phyloP scores from a whole-genome alignment of 2,113 vertebrate genomes.

The Lampris megalopsis region DNA sequence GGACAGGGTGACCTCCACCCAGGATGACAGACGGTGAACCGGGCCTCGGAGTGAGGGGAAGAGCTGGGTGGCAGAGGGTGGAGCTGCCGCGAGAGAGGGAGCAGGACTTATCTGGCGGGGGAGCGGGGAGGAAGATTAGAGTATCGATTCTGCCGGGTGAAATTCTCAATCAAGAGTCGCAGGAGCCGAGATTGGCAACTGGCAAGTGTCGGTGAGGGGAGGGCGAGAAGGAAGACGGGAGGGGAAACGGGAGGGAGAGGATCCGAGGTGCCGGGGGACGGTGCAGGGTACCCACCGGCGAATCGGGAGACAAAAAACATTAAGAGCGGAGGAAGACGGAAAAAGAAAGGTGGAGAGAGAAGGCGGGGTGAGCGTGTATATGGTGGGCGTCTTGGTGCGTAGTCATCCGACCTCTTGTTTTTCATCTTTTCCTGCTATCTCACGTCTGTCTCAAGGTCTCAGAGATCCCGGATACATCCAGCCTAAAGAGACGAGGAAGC shows the following conservation, averaged over 20 bases:
- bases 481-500: not conserved
- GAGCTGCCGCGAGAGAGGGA: not conserved
- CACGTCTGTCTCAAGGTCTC: conserved; percentile 5
- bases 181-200: conserved; percentile 25
- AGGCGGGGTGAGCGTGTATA: not conserved
- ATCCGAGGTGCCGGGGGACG: not conserved
- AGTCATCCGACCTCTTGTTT: not conserved
- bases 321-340: not conserved
- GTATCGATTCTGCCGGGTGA: conserved; percentile 66
- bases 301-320: not conserved
- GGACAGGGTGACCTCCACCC: conserved; percentile 19
- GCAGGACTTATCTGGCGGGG: conserved; percentile 36
- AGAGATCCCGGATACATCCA: conserved; percentile 8
- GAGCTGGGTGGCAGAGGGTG: not conserved
- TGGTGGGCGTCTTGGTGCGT: not conserved
- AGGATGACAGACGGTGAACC: conserved; percentile 12
- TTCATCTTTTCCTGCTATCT: not conserved
- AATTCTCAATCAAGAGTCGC: conserved; percentile 64
- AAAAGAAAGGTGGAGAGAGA: not conserved
- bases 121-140: conserved; percentile 64
- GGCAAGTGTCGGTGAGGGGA: conserved; percentile 35
- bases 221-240: conserved; percentile 15
- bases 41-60: not conserved
- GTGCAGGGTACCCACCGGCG: too few relatives aligned
- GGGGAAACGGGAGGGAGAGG: not conserved